A percentile compares a stretch with the other conserved stretches of the same genome.
phyloP scores from a whole-genome alignment of 1,140 invertebrate genomes.

The Conus betulinus region DNA sequence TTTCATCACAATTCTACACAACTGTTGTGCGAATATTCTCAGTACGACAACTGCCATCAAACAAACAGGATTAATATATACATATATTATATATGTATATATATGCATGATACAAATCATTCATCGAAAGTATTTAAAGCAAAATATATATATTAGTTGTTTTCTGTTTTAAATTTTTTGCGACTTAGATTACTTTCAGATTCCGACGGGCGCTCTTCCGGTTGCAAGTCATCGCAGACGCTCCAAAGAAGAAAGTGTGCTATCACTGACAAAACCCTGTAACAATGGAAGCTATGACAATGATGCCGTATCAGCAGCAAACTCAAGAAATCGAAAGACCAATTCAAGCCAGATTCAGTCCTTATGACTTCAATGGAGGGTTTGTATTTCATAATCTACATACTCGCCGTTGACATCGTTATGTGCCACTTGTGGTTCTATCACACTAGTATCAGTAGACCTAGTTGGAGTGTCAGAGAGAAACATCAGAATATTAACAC shows the following conservation, averaged over 20 bases:
- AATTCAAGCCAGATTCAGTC: slow-evolving; percentile 66
- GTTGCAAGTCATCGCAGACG: slow-evolving; percentile 30
- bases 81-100: not conserved
- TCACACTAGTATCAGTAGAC: too few relatives aligned
- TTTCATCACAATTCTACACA: not conserved
- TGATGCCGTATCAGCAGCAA: slow-evolving; percentile 9
- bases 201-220: not conserved
- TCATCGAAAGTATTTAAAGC: not conserved
- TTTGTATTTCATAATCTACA: slow-evolving; percentile 58
- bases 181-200: not conserved
- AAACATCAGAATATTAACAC: too few relatives aligned
- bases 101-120: not conserved
- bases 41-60: not conserved
- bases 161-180: not conserved
- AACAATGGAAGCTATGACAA: not conserved
- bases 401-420: too few relatives aligned
- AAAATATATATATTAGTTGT: too few relatives aligned
- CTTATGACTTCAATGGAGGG: slow-evolving; percentile 79
- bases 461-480: too few relatives aligned
- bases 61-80: not conserved
- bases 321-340: slow-evolving; percentile 50
- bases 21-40: not conserved
- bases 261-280: not conserved
- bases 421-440: too few relatives aligned
- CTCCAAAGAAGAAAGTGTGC: not conserved